Percentiles rank a stretch among this genome's conserved stretches.
phyloP scores from a whole-genome alignment of 2,113 vertebrate genomes.

The Dromas ardeola region DNA sequence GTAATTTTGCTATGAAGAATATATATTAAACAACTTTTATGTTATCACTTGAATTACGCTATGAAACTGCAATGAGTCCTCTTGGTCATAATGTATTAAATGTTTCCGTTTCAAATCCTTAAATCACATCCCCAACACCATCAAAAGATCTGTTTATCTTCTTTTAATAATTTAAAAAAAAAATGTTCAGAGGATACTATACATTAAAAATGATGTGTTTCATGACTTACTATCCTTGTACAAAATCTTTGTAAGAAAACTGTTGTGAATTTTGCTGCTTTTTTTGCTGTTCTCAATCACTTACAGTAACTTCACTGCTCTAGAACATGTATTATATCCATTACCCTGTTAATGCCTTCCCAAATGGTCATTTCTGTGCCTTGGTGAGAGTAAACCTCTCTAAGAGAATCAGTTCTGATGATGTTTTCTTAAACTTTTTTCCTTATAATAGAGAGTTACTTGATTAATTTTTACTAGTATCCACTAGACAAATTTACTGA shows the following conservation, averaged over 20 bases:
- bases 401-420: neutral
- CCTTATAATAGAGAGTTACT: neutral
- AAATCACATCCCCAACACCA: neutral
- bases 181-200: neutral
- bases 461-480: neutral
- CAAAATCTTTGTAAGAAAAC: neutral
- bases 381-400: neutral
- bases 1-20: neutral
- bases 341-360: neutral
- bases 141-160: neutral
- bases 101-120: neutral
- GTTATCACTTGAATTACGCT: neutral
- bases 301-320: neutral
- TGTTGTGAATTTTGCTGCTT: neutral
- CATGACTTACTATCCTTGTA: neutral
- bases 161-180: neutral
- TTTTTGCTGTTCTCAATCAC: neutral
- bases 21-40: neutral
- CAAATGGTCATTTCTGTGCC: neutral
- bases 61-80: neutral
- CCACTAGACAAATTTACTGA: neutral
- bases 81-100: neutral
- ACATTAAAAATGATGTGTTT: neutral
- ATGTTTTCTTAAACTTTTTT: neutral
- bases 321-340: neutral